These are phyloP conservation scores for Nephrotoma appendiculata DNA, from an alignment of 2,888 invertebrate genomes.

Conservation along the genomic window DNA sequence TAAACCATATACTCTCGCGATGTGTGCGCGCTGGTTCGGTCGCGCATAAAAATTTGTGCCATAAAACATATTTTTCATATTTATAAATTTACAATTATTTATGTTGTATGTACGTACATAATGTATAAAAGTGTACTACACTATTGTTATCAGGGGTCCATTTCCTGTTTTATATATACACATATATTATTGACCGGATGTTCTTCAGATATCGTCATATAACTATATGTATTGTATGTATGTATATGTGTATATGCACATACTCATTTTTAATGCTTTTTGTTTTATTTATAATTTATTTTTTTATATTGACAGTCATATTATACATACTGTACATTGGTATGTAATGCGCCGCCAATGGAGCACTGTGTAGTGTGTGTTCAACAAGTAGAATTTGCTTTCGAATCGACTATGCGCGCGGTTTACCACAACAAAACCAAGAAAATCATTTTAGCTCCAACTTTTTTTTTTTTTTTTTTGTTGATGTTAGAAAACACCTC, in stretches of 20 bases:
- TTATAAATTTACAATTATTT: not conserved
- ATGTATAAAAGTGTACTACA: not conserved
- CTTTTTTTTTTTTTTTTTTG: not conserved
- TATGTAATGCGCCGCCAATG: not conserved
- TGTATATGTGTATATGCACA: not conserved
- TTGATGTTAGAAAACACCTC: not conserved
- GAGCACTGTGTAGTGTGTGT: not conserved
- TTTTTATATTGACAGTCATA: not conserved
- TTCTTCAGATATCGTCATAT: not conserved
- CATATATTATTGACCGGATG: conserved; percentile 1
- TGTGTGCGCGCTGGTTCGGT: not conserved
- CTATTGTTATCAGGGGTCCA: conserved; percentile 4
- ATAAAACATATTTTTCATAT: too few relatives aligned
- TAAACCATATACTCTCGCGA: not conserved
- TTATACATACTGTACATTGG: not conserved
- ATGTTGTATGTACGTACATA: not conserved
- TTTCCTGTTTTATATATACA: conserved; percentile 1
- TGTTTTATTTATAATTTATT: not conserved
- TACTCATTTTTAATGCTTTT: not conserved
- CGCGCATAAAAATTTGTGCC: too few relatives aligned
- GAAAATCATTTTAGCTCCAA: not conserved
- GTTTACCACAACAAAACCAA: not conserved
- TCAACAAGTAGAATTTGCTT: not conserved
- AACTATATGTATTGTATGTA: not conserved
- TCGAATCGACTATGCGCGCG: not conserved